Evolutionary conservation across 2,113 vertebrate species (phyloP), one percentile per base, ranked within the genome.

Genomic region (Gadus chalcogrammus): DNA sequence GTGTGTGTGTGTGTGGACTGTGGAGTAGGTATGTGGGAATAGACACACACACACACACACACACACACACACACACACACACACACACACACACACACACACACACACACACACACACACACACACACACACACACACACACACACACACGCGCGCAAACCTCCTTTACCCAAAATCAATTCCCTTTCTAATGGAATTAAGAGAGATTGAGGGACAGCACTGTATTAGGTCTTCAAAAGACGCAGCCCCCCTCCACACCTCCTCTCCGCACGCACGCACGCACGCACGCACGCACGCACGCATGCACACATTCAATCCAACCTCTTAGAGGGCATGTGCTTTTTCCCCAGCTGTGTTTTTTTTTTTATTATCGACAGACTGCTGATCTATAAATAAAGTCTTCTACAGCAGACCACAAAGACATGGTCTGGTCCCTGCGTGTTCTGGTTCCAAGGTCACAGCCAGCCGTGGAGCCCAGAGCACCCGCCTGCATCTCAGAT

Each of bases 311-410:
- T 72, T 66, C 66, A 53, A 61, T 68, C 71, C 69, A 65, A 52
- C 73, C 28, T 53, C 59, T 69, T 73, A 58, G 60, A 42, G 72
- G 64, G 73, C 79, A 61, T 52, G 71, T 13, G 24, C 72, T 72
- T 61, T 73, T 73, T 69, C 75, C 91, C 42, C 8, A 8, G 42
- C 12, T 79, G 89, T n/a, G 92, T 0, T 6, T 58, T 58, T 93
- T 93, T 93, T 87, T 11, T 31, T 88, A 84, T 94, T 95, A 96
- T 94, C 92, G 94, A 94, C 94, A 88, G 83, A 88, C 93, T 91
- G 91, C 91, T 92, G 91, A 95, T 94, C 94, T 95, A 95, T 95
- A 96, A 97, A 96, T 95, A 95, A 94, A 93, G 90, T 92, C 90
- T 91, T 93, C 93, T 92, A 91, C 91, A 91, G 70, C 79, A 59